phyloP scores from a whole-genome alignment of 2,113 vertebrate genomes.

The Rattus rattus region DNA sequence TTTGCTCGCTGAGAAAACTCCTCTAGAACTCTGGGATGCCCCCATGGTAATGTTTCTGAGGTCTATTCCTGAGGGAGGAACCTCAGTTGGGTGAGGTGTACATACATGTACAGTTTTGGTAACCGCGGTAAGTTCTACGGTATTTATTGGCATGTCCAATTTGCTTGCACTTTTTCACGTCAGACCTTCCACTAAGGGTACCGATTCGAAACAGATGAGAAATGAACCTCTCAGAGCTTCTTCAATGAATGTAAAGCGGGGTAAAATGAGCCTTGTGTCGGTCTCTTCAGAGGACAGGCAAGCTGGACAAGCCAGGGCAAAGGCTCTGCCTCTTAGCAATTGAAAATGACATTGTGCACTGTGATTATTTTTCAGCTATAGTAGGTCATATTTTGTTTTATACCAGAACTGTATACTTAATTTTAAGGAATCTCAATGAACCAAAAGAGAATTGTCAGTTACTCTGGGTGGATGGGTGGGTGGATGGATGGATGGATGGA shows the following conservation, averaged over 20 bases:
- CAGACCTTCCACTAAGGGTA: constrained; percentile 87
- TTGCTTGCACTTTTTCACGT: constrained; percentile 88
- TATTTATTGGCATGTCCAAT: constrained; percentile 88
- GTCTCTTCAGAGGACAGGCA: constrained; percentile 75
- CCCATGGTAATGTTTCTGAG: constrained; percentile 69
- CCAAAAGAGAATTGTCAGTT: constrained; percentile 80
- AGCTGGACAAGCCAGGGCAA: constrained; percentile 81
- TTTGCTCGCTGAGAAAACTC: constrained; percentile 91
- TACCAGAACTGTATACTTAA: constrained; percentile 85
- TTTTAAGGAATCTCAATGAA: constrained; percentile 84
- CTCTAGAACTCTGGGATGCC: constrained; percentile 71
- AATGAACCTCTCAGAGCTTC: constrained; percentile 84
- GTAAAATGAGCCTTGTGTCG: constrained; percentile 78
- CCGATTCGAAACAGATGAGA: constrained; percentile 63
- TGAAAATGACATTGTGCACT: constrained; percentile 88
- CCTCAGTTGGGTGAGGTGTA: constrained; percentile 84
- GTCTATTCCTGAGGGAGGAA: constrained; percentile 81
- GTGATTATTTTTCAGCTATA: constrained; percentile 87
- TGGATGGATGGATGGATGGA: rapidly evolving
- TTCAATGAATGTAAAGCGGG: constrained; percentile 86
- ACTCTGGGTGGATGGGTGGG: neutral
- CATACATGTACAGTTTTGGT: constrained; percentile 90
- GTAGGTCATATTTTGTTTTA: constrained; percentile 87
- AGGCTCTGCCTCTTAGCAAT: constrained; percentile 82
- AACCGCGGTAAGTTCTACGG: constrained; percentile 84